These are phyloP conservation scores for Blastomussa wellsi DNA, from an alignment of 92 coral and sea anemone genomes.

Conservation along the genomic window DNA sequence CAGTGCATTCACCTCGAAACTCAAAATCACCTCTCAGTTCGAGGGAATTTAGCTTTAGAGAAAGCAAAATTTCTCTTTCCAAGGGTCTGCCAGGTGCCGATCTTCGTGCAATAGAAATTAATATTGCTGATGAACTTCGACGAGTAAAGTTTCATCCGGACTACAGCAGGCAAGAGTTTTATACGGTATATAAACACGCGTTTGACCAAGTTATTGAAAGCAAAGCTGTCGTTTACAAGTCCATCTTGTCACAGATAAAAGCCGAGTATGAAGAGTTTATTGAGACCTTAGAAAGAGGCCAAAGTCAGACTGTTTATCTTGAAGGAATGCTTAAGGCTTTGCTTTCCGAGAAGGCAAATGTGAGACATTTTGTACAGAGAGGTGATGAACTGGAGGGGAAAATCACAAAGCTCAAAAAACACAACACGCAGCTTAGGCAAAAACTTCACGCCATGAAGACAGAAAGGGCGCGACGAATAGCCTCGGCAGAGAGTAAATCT, in stretches of 20 bases:
- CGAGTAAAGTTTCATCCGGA: constrained; percentile 64
- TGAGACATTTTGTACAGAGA: constrained; percentile 70
- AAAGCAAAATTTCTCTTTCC: constrained; percentile 19
- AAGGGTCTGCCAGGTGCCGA: constrained; percentile 41
- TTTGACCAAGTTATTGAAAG: constrained; percentile 85
- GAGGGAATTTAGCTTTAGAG: constrained; percentile 23
- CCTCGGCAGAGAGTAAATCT: constrained; percentile 65
- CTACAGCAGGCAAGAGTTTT: constrained; percentile 69
- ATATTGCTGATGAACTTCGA: constrained; percentile 71
- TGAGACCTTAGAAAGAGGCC: constrained; percentile 86
- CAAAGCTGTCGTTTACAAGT: constrained; percentile 79
- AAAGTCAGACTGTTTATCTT: constrained; percentile 79
- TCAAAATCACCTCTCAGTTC: constrained; percentile 34
- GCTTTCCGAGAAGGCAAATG: constrained; percentile 81
- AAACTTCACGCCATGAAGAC: constrained; percentile 55
- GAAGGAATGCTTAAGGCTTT: constrained; percentile 83
- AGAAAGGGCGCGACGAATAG: constrained; percentile 51
- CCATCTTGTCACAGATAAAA: constrained; percentile 76
- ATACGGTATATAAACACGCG: constrained; percentile 77
- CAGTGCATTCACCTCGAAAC: constrained; percentile 10
- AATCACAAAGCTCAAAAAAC: constrained; percentile 54
- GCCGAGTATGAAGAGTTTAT: constrained; percentile 87
- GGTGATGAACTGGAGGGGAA: constrained; percentile 89
- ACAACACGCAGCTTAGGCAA: constrained; percentile 60
- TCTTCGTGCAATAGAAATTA: constrained; percentile 71